phyloP scores from a whole-genome alignment of 2,113 vertebrate genomes.

The Aix galericulata region DNA sequence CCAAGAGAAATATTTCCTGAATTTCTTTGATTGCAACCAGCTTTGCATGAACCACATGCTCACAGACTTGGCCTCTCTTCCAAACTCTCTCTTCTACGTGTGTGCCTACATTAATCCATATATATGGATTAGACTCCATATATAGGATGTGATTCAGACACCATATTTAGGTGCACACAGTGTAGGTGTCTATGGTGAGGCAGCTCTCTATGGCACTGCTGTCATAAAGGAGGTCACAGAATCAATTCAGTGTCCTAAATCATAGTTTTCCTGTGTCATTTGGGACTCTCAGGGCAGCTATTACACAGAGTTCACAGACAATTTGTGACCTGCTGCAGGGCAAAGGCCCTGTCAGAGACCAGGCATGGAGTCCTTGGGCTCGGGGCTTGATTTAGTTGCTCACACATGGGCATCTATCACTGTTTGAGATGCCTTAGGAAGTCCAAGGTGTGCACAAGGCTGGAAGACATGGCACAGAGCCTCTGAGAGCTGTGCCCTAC shows the following conservation, averaged over 20 bases:
- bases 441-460: neutral
- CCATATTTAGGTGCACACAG: neutral
- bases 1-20: neutral
- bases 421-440: neutral
- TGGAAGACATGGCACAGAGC: neutral
- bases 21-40: neutral
- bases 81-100: neutral
- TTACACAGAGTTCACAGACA: neutral
- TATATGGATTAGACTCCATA: neutral
- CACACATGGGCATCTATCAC: too few species aligned
- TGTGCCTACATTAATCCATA: too few species aligned
- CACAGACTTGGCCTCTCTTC: neutral
- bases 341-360: neutral
- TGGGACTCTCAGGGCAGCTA: neutral
- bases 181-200: neutral
- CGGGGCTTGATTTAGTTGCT: neutral
- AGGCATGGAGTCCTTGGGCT: neutral
- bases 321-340: neutral
- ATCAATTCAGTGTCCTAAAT: neutral
- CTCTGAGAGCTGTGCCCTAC: neutral
- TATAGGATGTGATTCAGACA: neutral
- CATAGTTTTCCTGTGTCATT: neutral
- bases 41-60: neutral
- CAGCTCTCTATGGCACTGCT: neutral
- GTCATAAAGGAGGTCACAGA: neutral